Percentiles rank a stretch among this genome's conserved stretches.
Conservation (phyloP, 2,113 vertebrate species). For the Seriola rivoliana region DNA sequence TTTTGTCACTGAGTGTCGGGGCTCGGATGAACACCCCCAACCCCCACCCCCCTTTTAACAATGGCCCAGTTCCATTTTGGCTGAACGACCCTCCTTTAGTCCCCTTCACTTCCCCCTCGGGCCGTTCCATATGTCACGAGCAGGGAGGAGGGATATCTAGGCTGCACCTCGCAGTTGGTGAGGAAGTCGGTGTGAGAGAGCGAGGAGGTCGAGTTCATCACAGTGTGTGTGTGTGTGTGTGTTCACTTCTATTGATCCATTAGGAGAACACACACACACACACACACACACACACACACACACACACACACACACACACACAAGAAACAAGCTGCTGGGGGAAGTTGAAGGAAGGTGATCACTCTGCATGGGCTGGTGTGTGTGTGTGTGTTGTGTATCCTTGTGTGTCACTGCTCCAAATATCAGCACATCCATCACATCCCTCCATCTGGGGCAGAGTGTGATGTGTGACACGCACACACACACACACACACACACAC, state of each 20-base stretch:
- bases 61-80: slow-evolving; percentile 61
- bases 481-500: background rate
- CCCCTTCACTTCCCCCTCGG: slow-evolving; percentile 64
- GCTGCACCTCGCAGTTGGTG: slow-evolving; percentile 12
- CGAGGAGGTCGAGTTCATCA: background rate
- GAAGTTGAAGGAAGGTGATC: slow-evolving; percentile 27
- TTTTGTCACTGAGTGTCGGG: background rate
- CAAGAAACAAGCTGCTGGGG: slow-evolving; percentile 2
- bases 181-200: background rate
- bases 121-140: slow-evolving; percentile 68
- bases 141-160: slow-evolving; percentile 41
- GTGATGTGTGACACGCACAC: background rate
- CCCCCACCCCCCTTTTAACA: background rate
- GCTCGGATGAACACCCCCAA: background rate
- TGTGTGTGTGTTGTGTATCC: slow-evolving; percentile 5
- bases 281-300: no score
- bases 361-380: slow-evolving; percentile 25
- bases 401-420: slow-evolving; percentile 21
- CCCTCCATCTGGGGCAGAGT: slow-evolving; percentile 25
- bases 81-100: slow-evolving; percentile 36
- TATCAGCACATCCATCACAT: slow-evolving; percentile 27
- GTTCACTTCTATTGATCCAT: background rate
- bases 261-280: background rate
- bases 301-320: background rate
- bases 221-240: background rate